Base-by-base conservation (phyloP, 2,888 invertebrate species). In the Microchrysa polita region DNA sequence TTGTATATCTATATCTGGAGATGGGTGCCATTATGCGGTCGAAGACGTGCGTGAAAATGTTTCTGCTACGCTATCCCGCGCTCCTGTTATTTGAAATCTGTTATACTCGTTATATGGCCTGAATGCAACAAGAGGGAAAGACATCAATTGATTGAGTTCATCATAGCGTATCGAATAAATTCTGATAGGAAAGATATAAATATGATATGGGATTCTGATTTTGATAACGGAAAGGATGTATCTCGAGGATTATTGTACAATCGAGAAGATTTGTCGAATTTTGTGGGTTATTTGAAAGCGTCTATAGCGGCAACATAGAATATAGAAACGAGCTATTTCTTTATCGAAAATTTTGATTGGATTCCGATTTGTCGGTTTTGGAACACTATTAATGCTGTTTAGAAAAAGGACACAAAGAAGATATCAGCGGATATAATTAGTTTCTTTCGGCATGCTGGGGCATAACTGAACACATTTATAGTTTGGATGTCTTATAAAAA, bases 81-180 rank as follows among this genome's bases (percentile, higher is more conserved):
- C 5, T 10, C n/a, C 27, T 27, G 22, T 59, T 23, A 4, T 10
- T 10, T 48, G 16, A 48, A 48, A 48, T 2, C 48, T 48, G n/a
- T n/a, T n/a, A n/a, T n/a, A 48, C 5, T n/a, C 48, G 16, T 48
- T n/a, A 48, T 48, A 48, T 12, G 14, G 16, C 12, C 48, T 7
- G 48, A 48, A 65, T 48, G 69, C 69, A 55, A 74, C 67, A 57
- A 65, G 55, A 72, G 73, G 53, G 60, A 65, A 27, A 72, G 72
- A 72, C 75, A 75, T 74, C 75, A 75, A 75, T 75, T 74, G 74
- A 75, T 75, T 72, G 74, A 74, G 74, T 74, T 75, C 75, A 75
- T 74, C 65, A 67, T 44, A 72, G 67, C 75, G 74, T 75, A 74
- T 74, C 75, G 67, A 69, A 75, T 74, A 75, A 75, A 72, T 72